Evolutionary conservation across 53 echinoderm and acorn worm genomes (phyloP), one percentile per base, ranked within the genome.

Genomic region (Holothuria leucospilota): DNA sequence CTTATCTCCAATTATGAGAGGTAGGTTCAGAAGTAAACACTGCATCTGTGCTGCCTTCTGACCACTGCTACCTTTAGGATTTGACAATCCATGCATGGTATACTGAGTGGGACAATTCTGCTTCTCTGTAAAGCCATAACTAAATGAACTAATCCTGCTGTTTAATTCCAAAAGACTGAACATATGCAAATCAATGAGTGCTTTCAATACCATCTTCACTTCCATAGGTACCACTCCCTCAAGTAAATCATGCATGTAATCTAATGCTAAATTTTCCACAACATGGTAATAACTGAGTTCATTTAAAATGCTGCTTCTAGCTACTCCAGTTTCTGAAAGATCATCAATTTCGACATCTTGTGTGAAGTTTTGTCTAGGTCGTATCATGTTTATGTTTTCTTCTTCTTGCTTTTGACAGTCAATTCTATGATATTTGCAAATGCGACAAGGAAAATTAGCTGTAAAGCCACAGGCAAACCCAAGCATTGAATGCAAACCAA

Each of bases 231-330:
- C 63, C 39, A 90, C 26, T 41, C 90, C 90, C 72, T 90, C 90
- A 63, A 90, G 73, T 63, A 90, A 90, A 66, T 90, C 86, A 63
- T 90, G 90, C 86, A 90, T 90, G 39, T 82, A 62, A 81, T 90
- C 86, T 81, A 82, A 70, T 51, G 73, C 86, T 49, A 21, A 71
- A n/a, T 86, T 90, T 51, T 82, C 63, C 46, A 63, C 62, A 5
- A 86, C 90, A 86, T 90, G 91, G 82, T 80, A 90, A 30, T 71
- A 68, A 49, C 25, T 72, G 14, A 87, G 49, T 34, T 90, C 0
- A 78, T 38, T 30, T 79, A 89, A 20, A 89, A 64, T 65, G 34
- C 89, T 51, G 65, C 8, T 28, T 65, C 11, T 8, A 26, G 13
- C 24, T 9, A 65, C 28, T n/a, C 14, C 52, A 84, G 38, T 52